These are phyloP conservation scores for Drosophila peninsularis DNA, from an alignment of 2,888 invertebrate genomes.

Conservation along the genomic window DNA sequence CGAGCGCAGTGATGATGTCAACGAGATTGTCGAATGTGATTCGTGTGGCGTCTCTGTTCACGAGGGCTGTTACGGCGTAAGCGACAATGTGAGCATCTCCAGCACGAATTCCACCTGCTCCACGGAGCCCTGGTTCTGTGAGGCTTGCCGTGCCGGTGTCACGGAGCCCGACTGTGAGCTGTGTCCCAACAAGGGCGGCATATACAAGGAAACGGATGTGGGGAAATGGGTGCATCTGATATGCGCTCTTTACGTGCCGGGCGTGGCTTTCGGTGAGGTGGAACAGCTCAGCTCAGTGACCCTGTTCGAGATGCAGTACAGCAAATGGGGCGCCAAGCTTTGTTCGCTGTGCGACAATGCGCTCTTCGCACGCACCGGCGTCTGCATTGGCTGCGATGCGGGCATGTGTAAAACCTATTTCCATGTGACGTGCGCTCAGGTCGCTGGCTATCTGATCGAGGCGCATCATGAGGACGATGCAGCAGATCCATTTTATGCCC, in stretches of 20 bases:
- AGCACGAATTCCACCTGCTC: constrained; percentile 97
- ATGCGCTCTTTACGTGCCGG: constrained; percentile 98
- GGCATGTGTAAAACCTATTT: constrained; percentile 99
- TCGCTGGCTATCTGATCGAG: constrained; percentile 96
- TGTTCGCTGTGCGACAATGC: constrained; percentile 96
- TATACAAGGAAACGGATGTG: constrained; percentile 98
- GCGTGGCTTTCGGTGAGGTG: constrained; percentile 98
- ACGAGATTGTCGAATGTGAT: constrained; percentile 99
- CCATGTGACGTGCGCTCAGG: constrained; percentile 98
- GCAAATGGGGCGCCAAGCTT: constrained; percentile 96
- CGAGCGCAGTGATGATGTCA: constrained; percentile 95
- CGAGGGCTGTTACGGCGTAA: constrained; percentile 98
- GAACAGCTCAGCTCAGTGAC: constrained; percentile 96
- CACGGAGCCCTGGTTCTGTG: constrained; percentile 99
- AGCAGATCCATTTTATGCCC: constrained; percentile 98
- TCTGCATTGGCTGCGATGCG: constrained; percentile 98
- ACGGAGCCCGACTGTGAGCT: constrained; percentile 96
- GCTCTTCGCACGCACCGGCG: constrained; percentile 94
- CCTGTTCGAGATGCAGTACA: constrained; percentile 98
- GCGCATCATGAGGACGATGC: constrained; percentile 96
- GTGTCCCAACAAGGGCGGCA: constrained; percentile 96
- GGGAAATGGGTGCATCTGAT: constrained; percentile 99
- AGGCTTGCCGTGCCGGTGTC: constrained; percentile 97
- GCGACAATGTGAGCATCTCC: constrained; percentile 95
- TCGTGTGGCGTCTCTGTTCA: constrained; percentile 98